Evolutionary conservation across 2,797 vertebrate species (phyloP), one percentile per base, ranked within the genome.

Genomic region (Dryobates pubescens): DNA sequence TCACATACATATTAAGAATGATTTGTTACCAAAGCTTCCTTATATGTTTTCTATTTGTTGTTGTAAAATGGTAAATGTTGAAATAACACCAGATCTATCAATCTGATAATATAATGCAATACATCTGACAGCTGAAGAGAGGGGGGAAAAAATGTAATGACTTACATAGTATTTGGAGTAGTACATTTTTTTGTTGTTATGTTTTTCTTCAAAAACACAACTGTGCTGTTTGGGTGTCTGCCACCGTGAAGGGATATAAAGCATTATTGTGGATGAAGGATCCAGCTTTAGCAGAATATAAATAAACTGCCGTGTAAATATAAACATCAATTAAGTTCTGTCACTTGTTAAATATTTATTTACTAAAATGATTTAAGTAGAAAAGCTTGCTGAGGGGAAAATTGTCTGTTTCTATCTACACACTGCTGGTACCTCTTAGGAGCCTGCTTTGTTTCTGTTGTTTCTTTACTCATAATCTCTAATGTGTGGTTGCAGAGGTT

Each of bases 1-100:
- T 98, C 96, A 97, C 96, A 96, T 98, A 98, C 98, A 98, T 98
- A 98, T 98, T 99, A 98, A 98, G 98, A 98, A 98, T 97, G 96
- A 98, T 97, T 97, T 98, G 98, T 98, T 99, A 98, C 98, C 98
- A 98, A 97, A 93, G 96, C 96, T 96, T 97, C 92, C 87, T 97
- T 97, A 95, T 96, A 96, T 97, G 97, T 97, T 97, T 98, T 98
- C 93, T 96, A 96, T 98, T 98, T 98, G 96, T 98, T 98, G 96
- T 97, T 97, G 84, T 94, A 96, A 97, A 97, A 97, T 93, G 92
- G 95, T 97, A 97, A 98, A 97, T 96, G 96, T 96, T 97, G 96
- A 96, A 97, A 97, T 97, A 97, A 97, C 97, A 97, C 95, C 95
- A 97, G 96, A 97, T 97, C 96, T 97, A 97, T 97, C 97, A 97